A percentile compares a stretch with the other conserved stretches of the same genome.
Conservation (phyloP, 2,113 vertebrate species). For the Pygoscelis antarcticus region DNA sequence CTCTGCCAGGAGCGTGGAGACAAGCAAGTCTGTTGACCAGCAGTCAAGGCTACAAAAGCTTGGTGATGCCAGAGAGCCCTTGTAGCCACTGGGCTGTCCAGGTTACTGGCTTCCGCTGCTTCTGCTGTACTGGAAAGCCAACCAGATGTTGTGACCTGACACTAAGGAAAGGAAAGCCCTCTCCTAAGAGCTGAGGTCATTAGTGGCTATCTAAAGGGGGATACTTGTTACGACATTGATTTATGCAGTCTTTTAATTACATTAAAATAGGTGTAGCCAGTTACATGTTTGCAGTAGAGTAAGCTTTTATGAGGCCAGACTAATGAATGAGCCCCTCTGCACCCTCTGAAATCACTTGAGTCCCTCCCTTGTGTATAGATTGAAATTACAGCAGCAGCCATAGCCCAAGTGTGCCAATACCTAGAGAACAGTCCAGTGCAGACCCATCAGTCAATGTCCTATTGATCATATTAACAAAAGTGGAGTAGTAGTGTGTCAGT, state of each 20-base stretch:
- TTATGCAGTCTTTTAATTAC: slow-evolving; percentile 11
- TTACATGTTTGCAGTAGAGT: background rate
- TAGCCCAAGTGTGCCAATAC: background rate
- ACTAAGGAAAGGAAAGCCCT: background rate
- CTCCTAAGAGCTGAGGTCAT: background rate
- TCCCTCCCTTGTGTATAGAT: background rate
- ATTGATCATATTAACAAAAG: background rate
- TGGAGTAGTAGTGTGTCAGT: background rate
- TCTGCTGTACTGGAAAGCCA: background rate
- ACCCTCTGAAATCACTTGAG: background rate
- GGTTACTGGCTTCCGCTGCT: background rate
- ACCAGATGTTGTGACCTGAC: background rate
- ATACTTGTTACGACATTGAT: background rate
- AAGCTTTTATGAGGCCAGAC: slow-evolving; percentile 11
- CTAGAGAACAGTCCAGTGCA: background rate
- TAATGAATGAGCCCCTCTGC: background rate
- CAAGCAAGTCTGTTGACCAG: background rate
- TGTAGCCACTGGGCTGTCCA: background rate
- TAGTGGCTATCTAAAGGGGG: background rate
- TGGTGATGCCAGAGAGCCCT: background rate
- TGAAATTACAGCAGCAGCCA: background rate
- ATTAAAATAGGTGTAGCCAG: background rate
- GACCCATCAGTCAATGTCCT: slow-evolving; percentile 6
- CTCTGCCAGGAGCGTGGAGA: background rate
- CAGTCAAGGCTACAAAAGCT: background rate